Conservation (phyloP, 2,113 vertebrate species). For the Mungos mungo region DNA sequence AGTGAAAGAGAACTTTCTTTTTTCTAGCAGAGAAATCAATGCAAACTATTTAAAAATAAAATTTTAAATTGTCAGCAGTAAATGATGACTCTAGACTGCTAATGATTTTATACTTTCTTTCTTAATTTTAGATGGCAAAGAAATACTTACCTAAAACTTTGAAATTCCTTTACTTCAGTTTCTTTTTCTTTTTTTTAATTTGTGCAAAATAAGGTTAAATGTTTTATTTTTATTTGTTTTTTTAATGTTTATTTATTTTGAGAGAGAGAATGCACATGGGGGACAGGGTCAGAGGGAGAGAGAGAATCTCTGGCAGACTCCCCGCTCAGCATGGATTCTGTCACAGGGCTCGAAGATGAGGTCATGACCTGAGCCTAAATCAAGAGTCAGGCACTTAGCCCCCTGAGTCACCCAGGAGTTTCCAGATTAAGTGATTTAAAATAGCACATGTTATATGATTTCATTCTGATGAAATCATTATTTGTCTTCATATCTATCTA, state of each 20-base stretch:
- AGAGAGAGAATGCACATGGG: too few relatives aligned
- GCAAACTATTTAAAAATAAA: neutral
- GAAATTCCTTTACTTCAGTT: neutral
- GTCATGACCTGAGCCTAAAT: too few relatives aligned
- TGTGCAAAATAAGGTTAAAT: neutral
- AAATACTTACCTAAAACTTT: slow-evolving; percentile 6
- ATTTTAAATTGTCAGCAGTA: neutral
- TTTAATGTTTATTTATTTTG: too few relatives aligned
- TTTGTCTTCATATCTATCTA: neutral
- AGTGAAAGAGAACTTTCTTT: neutral
- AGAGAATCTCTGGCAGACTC: too few relatives aligned
- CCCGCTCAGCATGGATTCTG: too few relatives aligned
- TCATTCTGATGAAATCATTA: neutral
- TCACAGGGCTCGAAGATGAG: too few relatives aligned
- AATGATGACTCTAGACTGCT: neutral
- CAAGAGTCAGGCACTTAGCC: too few relatives aligned
- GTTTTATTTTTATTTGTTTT: neutral
- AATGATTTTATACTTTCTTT: neutral
- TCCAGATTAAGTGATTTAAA: neutral
- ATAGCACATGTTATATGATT: neutral
- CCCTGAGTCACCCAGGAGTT: too few relatives aligned
- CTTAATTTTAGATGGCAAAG: neutral
- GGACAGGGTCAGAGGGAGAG: too few relatives aligned
- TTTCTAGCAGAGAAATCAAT: neutral
- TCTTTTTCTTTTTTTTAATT: neutral